Conservation (phyloP, 2,113 vertebrate species). For the Triplophysa dalaica region DNA sequence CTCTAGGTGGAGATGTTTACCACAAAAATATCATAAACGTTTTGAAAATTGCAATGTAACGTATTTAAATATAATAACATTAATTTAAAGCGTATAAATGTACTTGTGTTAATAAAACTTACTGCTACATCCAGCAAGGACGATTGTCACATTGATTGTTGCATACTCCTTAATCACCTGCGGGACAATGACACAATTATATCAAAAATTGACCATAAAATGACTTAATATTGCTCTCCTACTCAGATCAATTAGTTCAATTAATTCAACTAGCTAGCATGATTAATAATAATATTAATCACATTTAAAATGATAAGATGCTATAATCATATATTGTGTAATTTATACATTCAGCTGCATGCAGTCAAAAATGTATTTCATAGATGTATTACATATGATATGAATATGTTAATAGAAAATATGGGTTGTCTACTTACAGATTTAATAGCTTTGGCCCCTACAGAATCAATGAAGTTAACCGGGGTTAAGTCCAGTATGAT, state of each 20-base stretch:
- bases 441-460: constrained; percentile 89
- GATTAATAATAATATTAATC: too few relatives aligned
- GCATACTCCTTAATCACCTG: constrained; percentile 90
- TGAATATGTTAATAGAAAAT: background rate
- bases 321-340: background rate
- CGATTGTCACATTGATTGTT: constrained; percentile 79
- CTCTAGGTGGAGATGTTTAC: constrained; percentile 24
- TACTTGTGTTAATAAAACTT: constrained; percentile 50
- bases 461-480: constrained; percentile 90
- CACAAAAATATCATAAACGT: background rate
- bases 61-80: too few relatives aligned
- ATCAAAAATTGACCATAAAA: background rate
- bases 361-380: background rate
- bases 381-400: background rate
- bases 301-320: background rate
- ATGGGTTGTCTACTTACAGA: constrained; percentile 73
- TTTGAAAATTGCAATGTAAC: too few relatives aligned
- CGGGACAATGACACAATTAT: constrained; percentile 51
- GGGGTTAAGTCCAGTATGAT: constrained; percentile 89
- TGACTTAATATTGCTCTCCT: background rate
- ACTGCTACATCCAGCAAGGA: constrained; percentile 86
- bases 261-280: background rate
- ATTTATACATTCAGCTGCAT: too few relatives aligned
- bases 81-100: background rate
- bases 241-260: background rate